A percentile compares a stretch with the other conserved stretches of the same genome.
Evolutionary conservation across 2,113 vertebrate species (phyloP).

Genomic region (Sapajus apella): DNA sequence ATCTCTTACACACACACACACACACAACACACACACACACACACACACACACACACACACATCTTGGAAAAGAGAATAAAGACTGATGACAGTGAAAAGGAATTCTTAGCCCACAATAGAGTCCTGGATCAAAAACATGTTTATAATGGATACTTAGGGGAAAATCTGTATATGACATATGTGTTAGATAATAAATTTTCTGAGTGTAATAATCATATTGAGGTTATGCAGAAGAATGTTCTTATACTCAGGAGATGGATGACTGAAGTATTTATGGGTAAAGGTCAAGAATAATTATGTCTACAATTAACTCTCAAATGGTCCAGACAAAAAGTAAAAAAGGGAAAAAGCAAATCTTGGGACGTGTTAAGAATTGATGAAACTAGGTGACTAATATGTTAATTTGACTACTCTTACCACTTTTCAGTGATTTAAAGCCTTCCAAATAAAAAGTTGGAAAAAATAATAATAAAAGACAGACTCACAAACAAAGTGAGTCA

Average conservation of each 20-base stretch:
- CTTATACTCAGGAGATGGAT: not conserved
- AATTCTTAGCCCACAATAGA: not conserved
- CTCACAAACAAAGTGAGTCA: not conserved
- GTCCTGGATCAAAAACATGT: not conserved
- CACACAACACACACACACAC: not conserved
- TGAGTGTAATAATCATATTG: not conserved
- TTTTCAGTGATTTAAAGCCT: not conserved
- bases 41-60: not conserved
- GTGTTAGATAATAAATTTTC: not conserved
- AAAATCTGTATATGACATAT: not conserved
- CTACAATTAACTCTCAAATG: not conserved
- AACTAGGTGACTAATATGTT: not conserved
- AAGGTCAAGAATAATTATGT: not conserved
- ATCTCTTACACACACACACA: not conserved
- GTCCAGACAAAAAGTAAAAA: not conserved
- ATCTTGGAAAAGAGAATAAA: not conserved
- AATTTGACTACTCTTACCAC: not conserved
- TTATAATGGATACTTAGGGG: not conserved
- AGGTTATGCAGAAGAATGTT: not conserved
- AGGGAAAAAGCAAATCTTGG: not conserved
- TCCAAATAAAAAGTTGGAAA: not conserved
- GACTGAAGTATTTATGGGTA: not conserved
- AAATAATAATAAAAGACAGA: not conserved
- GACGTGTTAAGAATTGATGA: not conserved
- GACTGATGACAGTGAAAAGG: not conserved